Base-by-base conservation (phyloP, 2,797 vertebrate species). In the Thaleichthys pacificus region DNA sequence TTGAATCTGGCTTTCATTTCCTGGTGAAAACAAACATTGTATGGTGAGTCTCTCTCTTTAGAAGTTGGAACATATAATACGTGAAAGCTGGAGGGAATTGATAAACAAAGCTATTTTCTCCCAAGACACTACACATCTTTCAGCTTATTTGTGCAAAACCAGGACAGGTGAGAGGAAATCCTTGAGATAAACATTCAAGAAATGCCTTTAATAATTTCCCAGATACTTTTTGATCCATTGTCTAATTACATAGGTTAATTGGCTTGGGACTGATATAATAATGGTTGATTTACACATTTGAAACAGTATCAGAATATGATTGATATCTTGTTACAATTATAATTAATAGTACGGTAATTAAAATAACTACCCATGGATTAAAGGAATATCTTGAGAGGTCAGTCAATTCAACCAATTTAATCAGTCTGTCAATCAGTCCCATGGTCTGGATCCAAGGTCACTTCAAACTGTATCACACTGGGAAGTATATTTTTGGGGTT, bases 1-100 rank as follows among this genome's bases (percentile, higher is more conserved):
- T 71, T 61, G 54, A 68, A 74, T 75, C 35, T 79, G 21, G 69
- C 51, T 77, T 70, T 73, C 58, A 77, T 77, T 63, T 72, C 69
- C 22, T 1, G 51, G 49, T 54, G 17, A 49, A 64, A 14, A 71
- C 71, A 35, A 24, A 58, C 64, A 73, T 73, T 73, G 64, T 5
- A 28, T 69, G 47, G 62, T 49, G 60, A 56, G 54, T 38, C 26
- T 47, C 42, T 68, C 42, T 60, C 26, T 71, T 77, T 61, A 66
- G 35, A 71, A 57, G 26, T 49, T 68, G 19, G 30, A 54, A 66
- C 4, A 49, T 47, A 22, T 9, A 15, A 24, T 15, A 14, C 7
- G 7, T 12, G 19, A 6, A n/a, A 15, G 64, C 64, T 51, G 42
- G 21, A 66, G 64, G 64, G 12, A 67, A 63, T 8, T 63, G 61